These are phyloP conservation scores for Xerus rutilus DNA, from an alignment of 2,797 vertebrate genomes.

Conservation along the genomic window DNA sequence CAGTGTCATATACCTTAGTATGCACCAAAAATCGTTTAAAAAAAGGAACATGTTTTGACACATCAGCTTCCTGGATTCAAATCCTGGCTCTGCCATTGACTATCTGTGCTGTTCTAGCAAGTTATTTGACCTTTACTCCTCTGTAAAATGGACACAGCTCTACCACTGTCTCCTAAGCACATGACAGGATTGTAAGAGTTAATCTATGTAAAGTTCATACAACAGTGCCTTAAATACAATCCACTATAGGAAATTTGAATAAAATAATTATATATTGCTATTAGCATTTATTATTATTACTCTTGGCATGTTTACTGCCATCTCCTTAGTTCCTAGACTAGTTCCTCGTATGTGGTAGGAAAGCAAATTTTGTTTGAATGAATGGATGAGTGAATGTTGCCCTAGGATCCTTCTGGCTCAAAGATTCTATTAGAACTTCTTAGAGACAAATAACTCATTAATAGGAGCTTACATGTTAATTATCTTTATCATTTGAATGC, in stretches of 20 bases:
- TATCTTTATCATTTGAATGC: neutral
- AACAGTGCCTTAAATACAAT: neutral
- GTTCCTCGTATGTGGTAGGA: neutral
- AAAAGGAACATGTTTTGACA: neutral
- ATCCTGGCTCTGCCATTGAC: neutral
- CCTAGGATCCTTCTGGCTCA: neutral
- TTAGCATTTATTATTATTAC: neutral
- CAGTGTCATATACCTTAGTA: neutral
- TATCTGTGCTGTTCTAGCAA: neutral
- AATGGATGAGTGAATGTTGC: neutral
- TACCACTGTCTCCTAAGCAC: neutral
- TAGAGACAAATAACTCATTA: neutral
- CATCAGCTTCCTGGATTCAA: neutral
- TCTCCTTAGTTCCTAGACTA: neutral
- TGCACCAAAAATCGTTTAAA: neutral
- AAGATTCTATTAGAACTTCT: neutral
- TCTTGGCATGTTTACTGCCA: neutral
- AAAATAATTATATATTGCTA: neutral
- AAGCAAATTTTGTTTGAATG: neutral
- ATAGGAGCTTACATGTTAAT: neutral
- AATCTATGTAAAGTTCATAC: neutral
- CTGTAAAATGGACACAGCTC: neutral
- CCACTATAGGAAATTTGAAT: neutral
- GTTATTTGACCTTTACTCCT: neutral
- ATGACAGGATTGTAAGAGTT: neutral